phyloP scores from a whole-genome alignment of 2,888 invertebrate species.

The Dolichomitus sp. region DNA sequence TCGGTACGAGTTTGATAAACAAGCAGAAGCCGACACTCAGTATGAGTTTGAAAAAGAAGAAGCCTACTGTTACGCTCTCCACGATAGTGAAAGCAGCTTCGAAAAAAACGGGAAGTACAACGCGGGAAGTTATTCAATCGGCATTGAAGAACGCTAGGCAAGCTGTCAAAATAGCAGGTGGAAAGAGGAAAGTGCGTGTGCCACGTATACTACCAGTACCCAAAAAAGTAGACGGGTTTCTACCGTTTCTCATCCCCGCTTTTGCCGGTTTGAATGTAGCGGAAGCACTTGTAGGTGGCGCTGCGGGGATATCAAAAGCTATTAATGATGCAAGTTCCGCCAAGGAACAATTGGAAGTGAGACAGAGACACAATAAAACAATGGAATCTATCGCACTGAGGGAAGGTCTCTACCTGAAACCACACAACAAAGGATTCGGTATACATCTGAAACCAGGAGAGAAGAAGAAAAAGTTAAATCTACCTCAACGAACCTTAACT shows the following conservation, averaged over 20 bases:
- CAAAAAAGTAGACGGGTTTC: too few species aligned
- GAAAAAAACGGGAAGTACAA: neutral
- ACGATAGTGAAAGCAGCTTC: neutral
- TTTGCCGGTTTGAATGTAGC: slow-evolving; percentile 26
- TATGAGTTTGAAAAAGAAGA: too few species aligned
- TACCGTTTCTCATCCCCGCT: too few species aligned
- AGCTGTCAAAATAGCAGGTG: too few species aligned
- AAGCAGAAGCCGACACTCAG: too few species aligned
- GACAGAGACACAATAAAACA: slow-evolving; percentile 11
- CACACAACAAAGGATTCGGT: slow-evolving; percentile 68
- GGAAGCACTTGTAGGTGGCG: slow-evolving; percentile 78
- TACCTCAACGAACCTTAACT: slow-evolving; percentile 76
- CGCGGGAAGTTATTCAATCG: slow-evolving; percentile 29
- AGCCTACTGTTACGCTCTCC: neutral
- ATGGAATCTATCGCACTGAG: slow-evolving; percentile 75
- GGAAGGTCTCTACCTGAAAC: slow-evolving; percentile 71
- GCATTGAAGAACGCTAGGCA: too few species aligned
- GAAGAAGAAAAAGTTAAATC: neutral
- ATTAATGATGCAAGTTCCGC: slow-evolving; percentile 73
- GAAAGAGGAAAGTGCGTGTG: too few species aligned
- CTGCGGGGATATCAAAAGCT: slow-evolving; percentile 78
- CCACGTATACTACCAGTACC: too few species aligned
- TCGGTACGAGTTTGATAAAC: too few species aligned
- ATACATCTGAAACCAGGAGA: slow-evolving; percentile 54
- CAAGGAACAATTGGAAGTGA: neutral